These are phyloP conservation scores for Tympanuchus pallidicinctus DNA, from an alignment of 2,113 vertebrate species.

Conservation along the genomic window DNA sequence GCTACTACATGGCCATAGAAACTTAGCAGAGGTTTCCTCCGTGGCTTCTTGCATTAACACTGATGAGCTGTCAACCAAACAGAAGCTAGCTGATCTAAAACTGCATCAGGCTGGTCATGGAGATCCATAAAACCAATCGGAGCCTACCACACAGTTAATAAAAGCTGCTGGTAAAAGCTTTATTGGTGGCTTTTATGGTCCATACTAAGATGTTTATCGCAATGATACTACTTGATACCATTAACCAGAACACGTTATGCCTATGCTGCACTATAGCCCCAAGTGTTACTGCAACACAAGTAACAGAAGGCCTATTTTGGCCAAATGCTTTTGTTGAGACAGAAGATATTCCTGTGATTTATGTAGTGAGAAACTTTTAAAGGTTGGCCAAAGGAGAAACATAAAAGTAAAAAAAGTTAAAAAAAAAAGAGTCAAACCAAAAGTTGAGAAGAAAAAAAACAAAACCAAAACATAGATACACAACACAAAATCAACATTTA, in stretches of 20 bases:
- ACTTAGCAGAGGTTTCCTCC: neutral
- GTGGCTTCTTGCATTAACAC: neutral
- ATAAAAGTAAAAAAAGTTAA: neutral
- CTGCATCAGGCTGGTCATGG: neutral
- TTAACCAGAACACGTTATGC: neutral
- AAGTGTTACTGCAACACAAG: neutral
- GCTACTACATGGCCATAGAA: neutral
- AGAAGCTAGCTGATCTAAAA: neutral
- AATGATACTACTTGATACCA: neutral
- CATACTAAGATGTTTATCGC: neutral
- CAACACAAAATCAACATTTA: neutral
- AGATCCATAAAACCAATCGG: neutral
- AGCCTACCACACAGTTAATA: neutral
- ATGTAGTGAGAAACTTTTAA: rapidly evolving
- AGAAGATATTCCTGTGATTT: neutral
- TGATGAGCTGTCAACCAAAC: neutral
- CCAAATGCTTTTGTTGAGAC: neutral
- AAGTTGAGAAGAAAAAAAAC: neutral
- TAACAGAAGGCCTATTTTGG: neutral
- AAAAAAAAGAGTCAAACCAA: neutral
- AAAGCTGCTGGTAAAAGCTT: neutral
- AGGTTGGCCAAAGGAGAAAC: neutral
- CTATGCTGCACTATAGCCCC: neutral
- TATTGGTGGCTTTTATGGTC: neutral
- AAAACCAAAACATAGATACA: neutral